These are phyloP conservation scores for Hycleus cichorii DNA, from an alignment of 1,140 invertebrate species.

Conservation along the genomic window DNA sequence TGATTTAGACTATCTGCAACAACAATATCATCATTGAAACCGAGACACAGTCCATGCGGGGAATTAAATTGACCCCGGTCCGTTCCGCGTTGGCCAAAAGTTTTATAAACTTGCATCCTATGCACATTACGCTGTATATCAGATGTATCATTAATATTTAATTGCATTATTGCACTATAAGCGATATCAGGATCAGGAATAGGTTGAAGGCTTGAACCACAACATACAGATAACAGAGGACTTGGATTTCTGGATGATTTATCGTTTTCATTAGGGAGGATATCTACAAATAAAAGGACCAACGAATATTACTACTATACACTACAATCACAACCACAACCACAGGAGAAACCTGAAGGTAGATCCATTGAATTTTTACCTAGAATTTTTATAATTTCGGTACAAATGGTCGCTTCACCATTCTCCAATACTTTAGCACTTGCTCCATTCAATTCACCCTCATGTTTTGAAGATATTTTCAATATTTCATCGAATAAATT, in stretches of 20 bases:
- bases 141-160: too few relatives aligned
- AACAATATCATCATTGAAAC: constrained; percentile 7
- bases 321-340: too few relatives aligned
- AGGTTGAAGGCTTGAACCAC: background rate
- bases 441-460: too few relatives aligned
- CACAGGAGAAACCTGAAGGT: too few relatives aligned
- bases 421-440: too few relatives aligned
- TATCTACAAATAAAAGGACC: constrained; percentile 3
- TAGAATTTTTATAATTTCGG: too few relatives aligned
- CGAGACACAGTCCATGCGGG: constrained; percentile 7
- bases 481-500: too few relatives aligned
- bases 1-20: constrained; percentile 10
- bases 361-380: too few relatives aligned
- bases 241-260: background rate
- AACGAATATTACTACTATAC: background rate
- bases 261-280: background rate
- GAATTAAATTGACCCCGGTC: constrained; percentile 7
- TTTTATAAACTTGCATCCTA: constrained; percentile 3
- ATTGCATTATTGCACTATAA: background rate
- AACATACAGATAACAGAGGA: background rate
- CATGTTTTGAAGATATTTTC: too few relatives aligned
- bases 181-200: constrained; percentile 1
- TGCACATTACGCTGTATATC: background rate
- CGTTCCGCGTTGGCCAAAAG: constrained; percentile 5
- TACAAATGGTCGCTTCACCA: too few relatives aligned